Conservation (phyloP, 2,113 vertebrate species). For the Laterallus jamaicensis region DNA sequence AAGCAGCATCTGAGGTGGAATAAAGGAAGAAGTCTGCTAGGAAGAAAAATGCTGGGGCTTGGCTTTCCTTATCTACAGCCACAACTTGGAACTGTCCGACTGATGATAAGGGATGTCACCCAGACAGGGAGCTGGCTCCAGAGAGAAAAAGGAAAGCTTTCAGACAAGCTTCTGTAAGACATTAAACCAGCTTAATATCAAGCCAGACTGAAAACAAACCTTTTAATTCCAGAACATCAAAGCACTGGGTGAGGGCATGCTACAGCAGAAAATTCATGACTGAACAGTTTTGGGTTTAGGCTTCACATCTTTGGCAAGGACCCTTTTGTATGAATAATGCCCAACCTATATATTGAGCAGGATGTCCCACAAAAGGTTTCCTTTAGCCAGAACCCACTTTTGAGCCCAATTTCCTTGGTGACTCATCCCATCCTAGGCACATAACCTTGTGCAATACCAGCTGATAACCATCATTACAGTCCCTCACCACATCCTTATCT, state of each 20-base stretch:
- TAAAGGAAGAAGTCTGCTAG: neutral
- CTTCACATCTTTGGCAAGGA: neutral
- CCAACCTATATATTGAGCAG: neutral
- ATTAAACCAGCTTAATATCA: constrained; percentile 43
- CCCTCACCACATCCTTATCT: too few relatives aligned
- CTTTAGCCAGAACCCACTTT: neutral
- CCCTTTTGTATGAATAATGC: neutral
- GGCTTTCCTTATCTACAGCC: neutral
- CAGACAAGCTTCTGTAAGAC: neutral
- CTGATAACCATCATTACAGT: neutral
- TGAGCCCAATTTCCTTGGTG: neutral
- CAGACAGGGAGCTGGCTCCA: neutral
- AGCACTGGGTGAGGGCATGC: neutral
- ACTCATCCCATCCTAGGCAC: neutral
- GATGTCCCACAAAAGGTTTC: neutral
- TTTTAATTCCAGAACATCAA: constrained; percentile 24
- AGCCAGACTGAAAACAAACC: constrained; percentile 10
- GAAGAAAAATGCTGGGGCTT: neutral
- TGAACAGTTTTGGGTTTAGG: neutral
- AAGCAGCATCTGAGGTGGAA: neutral
- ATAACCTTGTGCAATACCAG: neutral
- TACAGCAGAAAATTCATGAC: constrained; percentile 2
- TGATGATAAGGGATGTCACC: constrained; percentile 20
- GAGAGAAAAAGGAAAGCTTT: neutral
- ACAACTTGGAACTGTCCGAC: neutral